A percentile compares a stretch with the other conserved stretches of the same genome.
phyloP scores from a whole-genome alignment of 2,797 vertebrate species.

The Setipinna tenuifilis region DNA sequence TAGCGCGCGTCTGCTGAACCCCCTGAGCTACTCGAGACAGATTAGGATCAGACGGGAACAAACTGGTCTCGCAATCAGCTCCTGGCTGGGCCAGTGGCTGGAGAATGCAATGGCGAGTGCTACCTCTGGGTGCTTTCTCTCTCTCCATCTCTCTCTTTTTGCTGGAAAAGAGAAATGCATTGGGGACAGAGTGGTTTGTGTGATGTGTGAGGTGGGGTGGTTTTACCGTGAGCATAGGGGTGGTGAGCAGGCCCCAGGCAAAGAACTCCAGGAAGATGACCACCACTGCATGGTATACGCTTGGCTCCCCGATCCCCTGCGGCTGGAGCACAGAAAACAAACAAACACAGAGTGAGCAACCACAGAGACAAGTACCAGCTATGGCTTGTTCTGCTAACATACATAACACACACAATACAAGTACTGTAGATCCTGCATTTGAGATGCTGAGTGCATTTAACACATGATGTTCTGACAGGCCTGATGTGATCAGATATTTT shows the following conservation, averaged over 20 bases:
- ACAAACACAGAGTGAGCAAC: slow-evolving; percentile 11
- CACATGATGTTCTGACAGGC: too few relatives aligned
- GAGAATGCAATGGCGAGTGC: neutral
- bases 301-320: slow-evolving; percentile 90
- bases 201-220: neutral
- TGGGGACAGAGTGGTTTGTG: neutral
- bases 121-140: too few relatives aligned
- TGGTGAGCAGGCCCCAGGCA: slow-evolving; percentile 90
- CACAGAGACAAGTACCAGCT: neutral
- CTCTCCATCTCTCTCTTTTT: neutral
- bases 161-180: neutral
- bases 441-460: too few relatives aligned
- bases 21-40: too few relatives aligned
- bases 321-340: slow-evolving; percentile 71
- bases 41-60: too few relatives aligned
- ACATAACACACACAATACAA: too few relatives aligned
- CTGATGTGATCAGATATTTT: too few relatives aligned
- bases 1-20: neutral
- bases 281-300: slow-evolving; percentile 93
- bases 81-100: neutral
- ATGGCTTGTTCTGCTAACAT: too few relatives aligned
- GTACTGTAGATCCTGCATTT: too few relatives aligned
- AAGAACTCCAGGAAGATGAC: slow-evolving; percentile 95
- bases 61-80: too few relatives aligned
- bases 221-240: slow-evolving; percentile 88